Evolutionary conservation across 2,888 invertebrate genomes (phyloP).

Genomic region (Parnassius mnemosyne): DNA sequence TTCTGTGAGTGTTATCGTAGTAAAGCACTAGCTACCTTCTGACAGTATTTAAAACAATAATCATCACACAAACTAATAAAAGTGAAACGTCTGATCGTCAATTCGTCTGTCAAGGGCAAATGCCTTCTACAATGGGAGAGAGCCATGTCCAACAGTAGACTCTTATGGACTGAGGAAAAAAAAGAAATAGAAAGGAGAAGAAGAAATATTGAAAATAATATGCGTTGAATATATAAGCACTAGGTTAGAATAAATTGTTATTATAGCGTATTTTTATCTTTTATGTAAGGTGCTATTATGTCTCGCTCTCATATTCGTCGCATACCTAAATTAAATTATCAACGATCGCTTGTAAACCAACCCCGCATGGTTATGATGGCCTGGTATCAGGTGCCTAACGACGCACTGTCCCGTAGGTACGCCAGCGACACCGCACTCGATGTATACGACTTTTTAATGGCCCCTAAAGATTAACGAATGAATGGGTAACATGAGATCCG

Average conservation of each 20-base stretch:
- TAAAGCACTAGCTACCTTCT: no score
- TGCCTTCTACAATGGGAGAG: no score
- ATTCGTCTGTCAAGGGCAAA: no score
- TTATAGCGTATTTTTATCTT: neutral
- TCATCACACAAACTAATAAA: no score
- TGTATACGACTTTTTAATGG: constrained; percentile 74
- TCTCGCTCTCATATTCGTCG: constrained; percentile 40
- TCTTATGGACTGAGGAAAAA: no score
- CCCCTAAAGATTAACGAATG: constrained; percentile 71
- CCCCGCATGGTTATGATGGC: constrained; percentile 60
- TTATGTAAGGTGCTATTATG: constrained; percentile 15
- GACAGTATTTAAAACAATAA: no score
- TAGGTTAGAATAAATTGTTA: neutral
- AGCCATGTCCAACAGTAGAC: no score
- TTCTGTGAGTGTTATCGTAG: no score
- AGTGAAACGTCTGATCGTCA: no score
- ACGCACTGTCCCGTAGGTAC: constrained; percentile 75
- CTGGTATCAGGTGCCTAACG: constrained; percentile 76
- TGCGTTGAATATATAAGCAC: no score
- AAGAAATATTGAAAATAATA: no score
- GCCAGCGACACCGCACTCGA: constrained; percentile 51
- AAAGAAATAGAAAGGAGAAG: no score
- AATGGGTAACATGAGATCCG: constrained; percentile 73
- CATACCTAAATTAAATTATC: constrained; percentile 54
- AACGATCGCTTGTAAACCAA: constrained; percentile 45